These are phyloP conservation scores for Volucella inflata DNA, from an alignment of 2,888 invertebrate species.

Conservation along the genomic window DNA sequence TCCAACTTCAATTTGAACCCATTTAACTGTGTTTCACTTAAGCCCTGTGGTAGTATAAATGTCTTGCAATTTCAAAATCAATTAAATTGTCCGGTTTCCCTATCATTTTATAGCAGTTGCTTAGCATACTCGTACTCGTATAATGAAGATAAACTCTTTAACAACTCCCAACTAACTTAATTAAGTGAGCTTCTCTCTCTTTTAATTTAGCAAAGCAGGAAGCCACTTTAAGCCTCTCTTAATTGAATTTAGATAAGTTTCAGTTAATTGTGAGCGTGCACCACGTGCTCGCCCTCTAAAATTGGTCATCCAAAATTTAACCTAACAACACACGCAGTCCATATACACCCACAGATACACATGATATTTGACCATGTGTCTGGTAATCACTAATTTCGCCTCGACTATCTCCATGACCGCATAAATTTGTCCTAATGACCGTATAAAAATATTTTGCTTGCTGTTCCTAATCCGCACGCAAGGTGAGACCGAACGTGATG, in stretches of 20 bases:
- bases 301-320: constrained; percentile 22
- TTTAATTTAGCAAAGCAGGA: background rate
- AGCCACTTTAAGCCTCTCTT: constrained; percentile 3
- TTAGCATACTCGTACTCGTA: too few species aligned
- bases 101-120: too few species aligned
- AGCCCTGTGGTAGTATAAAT: too few species aligned
- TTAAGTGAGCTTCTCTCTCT: background rate
- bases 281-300: constrained; percentile 27
- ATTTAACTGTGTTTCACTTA: too few species aligned
- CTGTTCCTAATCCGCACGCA: constrained; percentile 44
- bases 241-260: constrained; percentile 51
- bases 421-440: constrained; percentile 68
- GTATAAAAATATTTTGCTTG: constrained; percentile 65
- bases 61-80: too few species aligned
- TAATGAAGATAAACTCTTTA: constrained; percentile 20
- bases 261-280: constrained; percentile 35
- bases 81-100: too few species aligned
- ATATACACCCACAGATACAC: constrained; percentile 1
- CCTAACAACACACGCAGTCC: constrained; percentile 20
- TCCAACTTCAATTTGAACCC: too few species aligned
- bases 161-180: constrained; percentile 2
- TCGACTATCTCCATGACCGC: constrained; percentile 63
- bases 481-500: constrained; percentile 46
- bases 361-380: constrained; percentile 15
- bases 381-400: constrained; percentile 58